A percentile compares a stretch with the other conserved stretches of the same genome.
Conservation (phyloP, 1,140 invertebrate species). For the Drosophila melanogaster region DNA sequence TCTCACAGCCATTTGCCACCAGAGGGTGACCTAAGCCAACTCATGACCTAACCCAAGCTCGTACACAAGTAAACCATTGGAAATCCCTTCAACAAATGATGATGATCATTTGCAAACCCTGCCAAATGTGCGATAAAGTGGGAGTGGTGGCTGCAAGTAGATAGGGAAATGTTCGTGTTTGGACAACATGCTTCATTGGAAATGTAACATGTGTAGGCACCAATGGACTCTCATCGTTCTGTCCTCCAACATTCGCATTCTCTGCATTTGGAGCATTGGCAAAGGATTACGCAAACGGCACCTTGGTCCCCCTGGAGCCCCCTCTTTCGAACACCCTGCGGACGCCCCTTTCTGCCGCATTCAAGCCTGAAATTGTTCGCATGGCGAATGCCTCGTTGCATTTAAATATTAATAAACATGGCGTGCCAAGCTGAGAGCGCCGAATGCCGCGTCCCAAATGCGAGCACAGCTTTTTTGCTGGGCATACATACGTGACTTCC, state of each 20-base stretch:
- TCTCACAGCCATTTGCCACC: conserved; percentile 5
- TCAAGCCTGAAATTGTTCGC: conserved; percentile 79
- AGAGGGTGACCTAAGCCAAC: conserved; percentile 39
- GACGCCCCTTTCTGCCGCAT: conserved; percentile 35
- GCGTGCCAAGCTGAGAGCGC: conserved; percentile 74
- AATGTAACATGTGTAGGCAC: conserved; percentile 68
- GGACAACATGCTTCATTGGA: conserved; percentile 76
- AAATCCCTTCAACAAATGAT: conserved; percentile 37
- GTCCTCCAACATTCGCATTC: conserved; percentile 12
- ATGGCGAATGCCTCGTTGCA: conserved; percentile 75
- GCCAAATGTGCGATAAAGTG: conserved; percentile 30
- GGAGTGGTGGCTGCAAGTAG: conserved; percentile 19
- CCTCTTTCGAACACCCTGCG: background rate
- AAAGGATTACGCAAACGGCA: conserved; percentile 62
- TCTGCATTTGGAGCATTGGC: conserved; percentile 48
- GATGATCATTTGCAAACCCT: conserved; percentile 49
- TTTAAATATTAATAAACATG: conserved; percentile 83
- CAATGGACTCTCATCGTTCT: background rate
- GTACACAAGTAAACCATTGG: conserved; percentile 9
- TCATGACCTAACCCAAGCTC: conserved; percentile 39
- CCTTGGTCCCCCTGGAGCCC: background rate
- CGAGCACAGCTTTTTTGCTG: conserved; percentile 55
- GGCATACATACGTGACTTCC: conserved; percentile 75
- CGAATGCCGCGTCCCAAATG: conserved; percentile 62
- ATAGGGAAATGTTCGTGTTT: conserved; percentile 49